These are phyloP conservation scores for Portevinia maculata DNA, from an alignment of 2,888 invertebrate genomes.

Conservation along the genomic window DNA sequence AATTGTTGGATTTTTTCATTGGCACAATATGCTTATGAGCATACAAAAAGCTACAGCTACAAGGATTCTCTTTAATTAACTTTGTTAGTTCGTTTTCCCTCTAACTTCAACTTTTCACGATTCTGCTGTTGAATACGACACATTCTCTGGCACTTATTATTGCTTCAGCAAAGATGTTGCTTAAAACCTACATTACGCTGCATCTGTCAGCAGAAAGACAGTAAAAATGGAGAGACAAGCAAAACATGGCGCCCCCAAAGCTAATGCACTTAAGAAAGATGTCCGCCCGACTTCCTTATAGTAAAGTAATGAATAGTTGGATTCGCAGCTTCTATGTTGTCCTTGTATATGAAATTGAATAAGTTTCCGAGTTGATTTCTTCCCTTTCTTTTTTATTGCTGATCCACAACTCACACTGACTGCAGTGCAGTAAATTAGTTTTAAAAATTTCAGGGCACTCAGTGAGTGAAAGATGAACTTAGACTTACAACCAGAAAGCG, in stretches of 20 bases:
- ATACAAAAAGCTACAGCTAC: background rate
- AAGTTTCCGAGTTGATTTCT: slow-evolving; percentile 12
- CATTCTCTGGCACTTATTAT: slow-evolving; percentile 7
- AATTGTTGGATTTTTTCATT: background rate
- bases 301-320: slow-evolving; percentile 51
- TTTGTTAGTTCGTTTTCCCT: slow-evolving; percentile 24
- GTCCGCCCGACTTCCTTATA: slow-evolving; percentile 2
- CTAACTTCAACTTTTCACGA: slow-evolving; percentile 5
- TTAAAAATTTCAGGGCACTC: slow-evolving; percentile 4
- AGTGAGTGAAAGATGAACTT: background rate
- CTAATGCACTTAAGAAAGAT: slow-evolving; percentile 55
- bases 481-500: background rate
- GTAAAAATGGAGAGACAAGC: slow-evolving; percentile 27
- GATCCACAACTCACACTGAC: slow-evolving; percentile 6
- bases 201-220: slow-evolving; percentile 31
- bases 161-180: slow-evolving; percentile 14
- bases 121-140: background rate
- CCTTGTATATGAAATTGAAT: slow-evolving; percentile 24
- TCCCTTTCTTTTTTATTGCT: slow-evolving; percentile 1
- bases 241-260: slow-evolving; percentile 39
- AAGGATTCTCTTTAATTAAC: slow-evolving; percentile 41
- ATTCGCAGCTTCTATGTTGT: slow-evolving; percentile 40
- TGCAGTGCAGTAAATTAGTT: slow-evolving; percentile 36
- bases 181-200: slow-evolving; percentile 10
- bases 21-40: background rate